Percentiles rank a stretch among this genome's conserved stretches.
Conservation (phyloP, 2,888 invertebrate species). For the Thymelicus sylvestris region DNA sequence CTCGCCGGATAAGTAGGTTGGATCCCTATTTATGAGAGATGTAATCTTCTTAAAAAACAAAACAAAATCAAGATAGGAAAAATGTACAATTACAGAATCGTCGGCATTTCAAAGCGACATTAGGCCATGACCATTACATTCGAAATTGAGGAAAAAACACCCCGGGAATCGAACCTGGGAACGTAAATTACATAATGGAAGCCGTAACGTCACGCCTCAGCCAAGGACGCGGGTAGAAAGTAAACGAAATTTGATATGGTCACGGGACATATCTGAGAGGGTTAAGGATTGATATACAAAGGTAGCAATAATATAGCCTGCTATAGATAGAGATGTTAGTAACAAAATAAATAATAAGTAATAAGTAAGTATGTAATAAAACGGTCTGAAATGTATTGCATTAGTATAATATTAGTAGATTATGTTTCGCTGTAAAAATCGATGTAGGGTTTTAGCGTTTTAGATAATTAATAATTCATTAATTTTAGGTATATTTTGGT, state of each 20-base stretch:
- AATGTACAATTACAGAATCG: slow-evolving; percentile 34
- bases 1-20: not conserved
- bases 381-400: too few relatives aligned
- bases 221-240: slow-evolving; percentile 60
- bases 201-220: slow-evolving; percentile 46
- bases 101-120: slow-evolving; percentile 52
- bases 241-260: slow-evolving; percentile 56
- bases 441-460: too few relatives aligned
- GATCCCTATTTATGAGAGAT: not conserved
- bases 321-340: not conserved
- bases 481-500: too few relatives aligned
- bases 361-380: too few relatives aligned
- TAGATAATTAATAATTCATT: too few relatives aligned
- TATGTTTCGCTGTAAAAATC: too few relatives aligned
- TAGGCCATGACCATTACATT: slow-evolving; percentile 50
- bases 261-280: slow-evolving; percentile 37
- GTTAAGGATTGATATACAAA: not conserved
- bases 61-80: not conserved
- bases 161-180: slow-evolving; percentile 43
- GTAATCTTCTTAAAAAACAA: not conserved
- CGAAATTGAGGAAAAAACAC: slow-evolving; percentile 54
- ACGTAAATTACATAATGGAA: slow-evolving; percentile 44
- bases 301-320: not conserved
- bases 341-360: too few relatives aligned
- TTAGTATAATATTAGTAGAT: too few relatives aligned